Evolutionary conservation across 2,797 vertebrate species (phyloP).

Genomic region (Phoeniculus purpureus): DNA sequence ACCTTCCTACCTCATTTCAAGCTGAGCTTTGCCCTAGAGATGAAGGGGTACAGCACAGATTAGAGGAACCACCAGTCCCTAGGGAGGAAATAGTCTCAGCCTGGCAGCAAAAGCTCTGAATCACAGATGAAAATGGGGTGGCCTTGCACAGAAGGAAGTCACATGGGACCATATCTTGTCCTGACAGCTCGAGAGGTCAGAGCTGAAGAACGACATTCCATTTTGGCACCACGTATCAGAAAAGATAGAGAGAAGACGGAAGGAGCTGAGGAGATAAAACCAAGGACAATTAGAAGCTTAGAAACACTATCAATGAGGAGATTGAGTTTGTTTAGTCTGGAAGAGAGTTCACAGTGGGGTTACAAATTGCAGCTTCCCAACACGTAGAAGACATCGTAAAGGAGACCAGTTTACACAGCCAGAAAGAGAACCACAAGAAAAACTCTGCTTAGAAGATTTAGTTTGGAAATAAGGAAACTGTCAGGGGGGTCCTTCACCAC

Average conservation of each 20-base stretch:
- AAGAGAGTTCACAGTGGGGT: background rate
- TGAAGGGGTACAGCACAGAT: background rate
- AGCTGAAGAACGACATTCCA: background rate
- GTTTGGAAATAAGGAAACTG: background rate
- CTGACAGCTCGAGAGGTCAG: background rate
- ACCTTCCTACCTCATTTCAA: background rate
- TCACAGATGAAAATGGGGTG: background rate
- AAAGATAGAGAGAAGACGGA: background rate
- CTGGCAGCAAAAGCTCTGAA: background rate
- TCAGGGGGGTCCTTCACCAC: background rate
- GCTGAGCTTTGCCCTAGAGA: background rate
- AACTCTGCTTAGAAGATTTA: background rate
- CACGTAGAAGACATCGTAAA: background rate
- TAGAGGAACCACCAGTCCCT: accelerated
- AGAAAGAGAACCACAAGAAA: background rate
- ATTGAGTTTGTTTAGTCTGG: conserved; percentile 9
- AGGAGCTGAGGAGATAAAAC: background rate
- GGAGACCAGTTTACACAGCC: background rate
- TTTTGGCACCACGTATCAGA: background rate
- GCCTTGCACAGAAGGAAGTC: background rate
- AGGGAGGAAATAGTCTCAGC: accelerated
- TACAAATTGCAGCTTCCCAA: background rate
- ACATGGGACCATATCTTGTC: background rate
- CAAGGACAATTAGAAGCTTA: background rate
- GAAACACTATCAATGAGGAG: background rate